Conservation (phyloP, 2,888 invertebrate genomes). For the Tetrapedia diversipes region DNA sequence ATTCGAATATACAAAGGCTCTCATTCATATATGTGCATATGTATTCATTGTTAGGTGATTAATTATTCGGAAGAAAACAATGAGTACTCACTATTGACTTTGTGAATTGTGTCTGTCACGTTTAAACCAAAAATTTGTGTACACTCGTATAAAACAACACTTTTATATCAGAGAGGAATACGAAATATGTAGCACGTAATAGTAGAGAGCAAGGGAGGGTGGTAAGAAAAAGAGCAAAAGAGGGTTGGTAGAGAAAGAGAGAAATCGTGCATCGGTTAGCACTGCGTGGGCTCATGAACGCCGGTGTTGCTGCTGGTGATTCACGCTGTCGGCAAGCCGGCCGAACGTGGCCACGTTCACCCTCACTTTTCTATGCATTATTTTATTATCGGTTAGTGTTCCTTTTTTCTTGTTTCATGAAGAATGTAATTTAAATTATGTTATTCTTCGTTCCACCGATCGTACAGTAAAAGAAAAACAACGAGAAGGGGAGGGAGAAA, state of each 20-base stretch:
- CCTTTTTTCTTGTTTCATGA: background rate
- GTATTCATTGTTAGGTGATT: background rate
- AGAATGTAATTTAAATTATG: conserved; percentile 11
- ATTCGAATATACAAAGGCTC: background rate
- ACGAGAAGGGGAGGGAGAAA: conserved; percentile 4
- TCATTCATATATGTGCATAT: background rate
- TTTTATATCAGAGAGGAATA: background rate
- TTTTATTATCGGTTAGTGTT: conserved; percentile 38
- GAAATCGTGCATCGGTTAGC: conserved; percentile 54
- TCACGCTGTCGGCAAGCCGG: conserved; percentile 73
- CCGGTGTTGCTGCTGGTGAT: conserved; percentile 71
- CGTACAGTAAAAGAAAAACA: conserved; percentile 12
- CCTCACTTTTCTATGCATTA: conserved; percentile 73
- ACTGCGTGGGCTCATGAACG: conserved; percentile 68
- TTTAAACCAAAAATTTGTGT: conserved; percentile 29
- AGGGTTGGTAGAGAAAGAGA: conserved; percentile 47
- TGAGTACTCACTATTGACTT: conserved; percentile 50
- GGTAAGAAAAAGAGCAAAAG: conserved; percentile 36
- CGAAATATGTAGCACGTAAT: background rate
- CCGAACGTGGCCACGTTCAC: conserved; percentile 71
- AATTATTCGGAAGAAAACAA: conserved; percentile 39
- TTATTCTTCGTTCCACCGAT: conserved; percentile 27
- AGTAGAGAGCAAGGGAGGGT: conserved; percentile 12
- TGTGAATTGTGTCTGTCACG: conserved; percentile 46
- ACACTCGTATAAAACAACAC: conserved; percentile 20